Conservation (phyloP, 1,140 invertebrate genomes). For the Portunus trituberculatus region DNA sequence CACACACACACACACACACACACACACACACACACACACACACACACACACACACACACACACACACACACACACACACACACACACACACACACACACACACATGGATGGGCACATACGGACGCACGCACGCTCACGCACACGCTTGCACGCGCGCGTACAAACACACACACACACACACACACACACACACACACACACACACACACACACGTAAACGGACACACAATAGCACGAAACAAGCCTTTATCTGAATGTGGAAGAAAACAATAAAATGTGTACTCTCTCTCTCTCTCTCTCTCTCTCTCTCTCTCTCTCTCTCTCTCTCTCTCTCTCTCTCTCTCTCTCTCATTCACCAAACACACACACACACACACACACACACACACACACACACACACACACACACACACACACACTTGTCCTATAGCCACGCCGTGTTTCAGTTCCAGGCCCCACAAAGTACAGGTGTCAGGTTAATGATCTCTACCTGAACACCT, state of each 20-base stretch:
- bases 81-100: no score
- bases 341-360: no score
- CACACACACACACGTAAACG: background rate
- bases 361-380: no score
- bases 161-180: background rate
- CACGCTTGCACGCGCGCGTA: no score
- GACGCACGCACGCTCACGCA: no score
- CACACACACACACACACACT: background rate
- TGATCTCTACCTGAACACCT: background rate
- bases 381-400: background rate
- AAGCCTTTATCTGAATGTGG: background rate
- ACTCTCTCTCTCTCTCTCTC: background rate
- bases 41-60: no score
- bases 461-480: conserved; percentile 1
- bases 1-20: no score
- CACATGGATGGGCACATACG: no score
- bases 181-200: background rate
- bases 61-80: no score
- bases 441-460: background rate
- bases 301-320: background rate
- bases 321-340: no score
- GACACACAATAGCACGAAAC: conserved; percentile 3
- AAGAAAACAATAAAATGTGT: conserved; percentile 2
- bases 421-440: background rate
- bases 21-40: no score